A percentile compares a stretch with the other conserved stretches of the same genome.
These are phyloP conservation scores for Sorex maritimensis DNA, from an alignment of 2,797 vertebrate genomes.

Conservation along the genomic window DNA sequence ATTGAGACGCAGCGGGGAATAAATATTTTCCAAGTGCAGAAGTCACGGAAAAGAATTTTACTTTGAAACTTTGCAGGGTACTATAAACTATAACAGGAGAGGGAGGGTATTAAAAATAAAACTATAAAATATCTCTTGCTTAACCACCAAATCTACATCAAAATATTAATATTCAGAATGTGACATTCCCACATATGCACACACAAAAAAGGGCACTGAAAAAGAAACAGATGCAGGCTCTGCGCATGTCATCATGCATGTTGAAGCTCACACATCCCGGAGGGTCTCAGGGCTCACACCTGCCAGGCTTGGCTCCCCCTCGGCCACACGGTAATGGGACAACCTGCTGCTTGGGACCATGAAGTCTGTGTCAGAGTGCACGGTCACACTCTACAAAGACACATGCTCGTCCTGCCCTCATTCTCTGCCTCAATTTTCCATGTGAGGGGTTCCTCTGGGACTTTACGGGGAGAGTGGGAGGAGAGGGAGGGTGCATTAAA, in stretches of 20 bases:
- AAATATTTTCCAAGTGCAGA: constrained; percentile 84
- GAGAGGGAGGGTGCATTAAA: not conserved
- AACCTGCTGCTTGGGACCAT: not conserved
- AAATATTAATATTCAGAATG: constrained; percentile 81
- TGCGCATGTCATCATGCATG: not conserved
- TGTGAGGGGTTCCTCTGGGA: not conserved
- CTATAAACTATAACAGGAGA: constrained; percentile 80
- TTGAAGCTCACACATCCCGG: not conserved
- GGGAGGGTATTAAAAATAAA: constrained; percentile 18
- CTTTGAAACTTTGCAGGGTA: constrained; percentile 81
- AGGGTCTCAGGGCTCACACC: too few species aligned
- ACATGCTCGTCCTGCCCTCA: not conserved
- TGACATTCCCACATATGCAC: constrained; percentile 50
- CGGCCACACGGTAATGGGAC: rapidly evolving
- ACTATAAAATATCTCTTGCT: constrained; percentile 69
- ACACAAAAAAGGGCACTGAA: constrained; percentile 55
- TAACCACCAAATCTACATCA: constrained; percentile 81
- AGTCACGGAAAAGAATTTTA: constrained; percentile 84
- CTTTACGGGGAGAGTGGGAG: not conserved
- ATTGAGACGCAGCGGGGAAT: constrained; percentile 76
- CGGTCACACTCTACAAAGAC: not conserved
- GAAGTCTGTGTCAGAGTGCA: too few species aligned
- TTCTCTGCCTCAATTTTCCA: not conserved
- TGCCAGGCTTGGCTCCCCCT: not conserved
- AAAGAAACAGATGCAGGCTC: not conserved